phyloP scores from a whole-genome alignment of 2,888 invertebrate species.

The Lomographa bimaculata region DNA sequence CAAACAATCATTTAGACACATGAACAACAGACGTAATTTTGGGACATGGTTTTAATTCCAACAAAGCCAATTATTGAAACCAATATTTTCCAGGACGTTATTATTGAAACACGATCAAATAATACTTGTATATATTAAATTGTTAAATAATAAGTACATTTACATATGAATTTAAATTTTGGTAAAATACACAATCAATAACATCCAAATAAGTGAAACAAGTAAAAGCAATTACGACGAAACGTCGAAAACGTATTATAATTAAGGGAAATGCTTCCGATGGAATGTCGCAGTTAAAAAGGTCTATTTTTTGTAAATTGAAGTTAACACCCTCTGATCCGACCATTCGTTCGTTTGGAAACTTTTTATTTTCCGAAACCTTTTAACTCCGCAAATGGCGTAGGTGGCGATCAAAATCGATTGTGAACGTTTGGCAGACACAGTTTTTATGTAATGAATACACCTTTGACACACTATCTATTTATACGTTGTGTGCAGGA shows the following conservation, averaged over 20 bases:
- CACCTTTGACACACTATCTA: too few relatives aligned
- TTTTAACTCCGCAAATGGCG: conserved; percentile 18
- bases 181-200: too few relatives aligned
- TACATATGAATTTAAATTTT: too few relatives aligned
- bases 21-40: too few relatives aligned
- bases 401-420: conserved; percentile 12
- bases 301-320: conserved; percentile 17
- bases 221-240: conserved; percentile 11
- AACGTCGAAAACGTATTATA: conserved; percentile 12
- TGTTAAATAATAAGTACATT: too few relatives aligned
- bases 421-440: conserved; percentile 11
- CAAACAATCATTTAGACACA: too few relatives aligned
- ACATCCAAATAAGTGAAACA: conserved; percentile 13
- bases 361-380: conserved; percentile 22
- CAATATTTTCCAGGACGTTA: too few relatives aligned
- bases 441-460: neutral
- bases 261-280: conserved; percentile 15
- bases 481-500: too few relatives aligned
- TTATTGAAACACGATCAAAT: too few relatives aligned
- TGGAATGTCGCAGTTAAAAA: conserved; percentile 12
- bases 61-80: too few relatives aligned
- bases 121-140: too few relatives aligned
- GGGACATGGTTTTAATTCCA: too few relatives aligned
- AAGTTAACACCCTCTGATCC: conserved; percentile 25
- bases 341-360: conserved; percentile 18